These are phyloP conservation scores for Rhynchotus rufescens DNA, from an alignment of 2,797 vertebrate genomes.

Conservation along the genomic window DNA sequence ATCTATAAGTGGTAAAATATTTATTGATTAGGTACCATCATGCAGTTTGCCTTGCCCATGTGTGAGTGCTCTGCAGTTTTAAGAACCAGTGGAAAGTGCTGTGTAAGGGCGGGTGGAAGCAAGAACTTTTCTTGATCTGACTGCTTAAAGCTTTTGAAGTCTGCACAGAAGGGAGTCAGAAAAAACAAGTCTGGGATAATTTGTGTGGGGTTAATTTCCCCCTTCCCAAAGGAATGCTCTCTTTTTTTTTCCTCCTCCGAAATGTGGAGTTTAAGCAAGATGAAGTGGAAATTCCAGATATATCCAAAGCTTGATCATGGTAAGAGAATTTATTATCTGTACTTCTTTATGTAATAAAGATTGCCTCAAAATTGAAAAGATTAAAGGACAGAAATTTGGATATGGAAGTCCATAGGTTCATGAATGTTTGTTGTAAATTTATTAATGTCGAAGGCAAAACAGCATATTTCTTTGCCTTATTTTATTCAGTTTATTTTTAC, in stretches of 20 bases:
- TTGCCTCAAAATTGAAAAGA: not conserved
- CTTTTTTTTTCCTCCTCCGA: not conserved
- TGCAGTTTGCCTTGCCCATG: conserved; percentile 38
- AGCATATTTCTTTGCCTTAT: not conserved
- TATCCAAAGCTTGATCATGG: not conserved
- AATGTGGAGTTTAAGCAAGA: not conserved
- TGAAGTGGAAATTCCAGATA: not conserved
- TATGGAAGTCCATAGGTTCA: not conserved
- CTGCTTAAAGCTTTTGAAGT: not conserved
- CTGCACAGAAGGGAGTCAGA: not conserved
- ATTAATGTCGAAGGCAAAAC: not conserved
- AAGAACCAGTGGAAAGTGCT: conserved; percentile 46
- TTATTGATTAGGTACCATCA: conserved; percentile 53
- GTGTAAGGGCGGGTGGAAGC: conserved; percentile 27
- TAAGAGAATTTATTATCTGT: not conserved
- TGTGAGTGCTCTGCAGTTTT: conserved; percentile 47
- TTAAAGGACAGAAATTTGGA: not conserved
- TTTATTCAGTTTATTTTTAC: not conserved
- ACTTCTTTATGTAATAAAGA: not conserved
- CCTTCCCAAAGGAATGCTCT: not conserved
- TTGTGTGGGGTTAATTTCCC: not conserved
- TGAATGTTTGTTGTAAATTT: not conserved
- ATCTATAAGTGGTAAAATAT: conserved; percentile 41
- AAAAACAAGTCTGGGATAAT: not conserved
- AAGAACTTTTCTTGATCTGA: not conserved